These are phyloP conservation scores for Ceratosolen solmsi DNA, from an alignment of 1,140 invertebrate species.

Conservation along the genomic window DNA sequence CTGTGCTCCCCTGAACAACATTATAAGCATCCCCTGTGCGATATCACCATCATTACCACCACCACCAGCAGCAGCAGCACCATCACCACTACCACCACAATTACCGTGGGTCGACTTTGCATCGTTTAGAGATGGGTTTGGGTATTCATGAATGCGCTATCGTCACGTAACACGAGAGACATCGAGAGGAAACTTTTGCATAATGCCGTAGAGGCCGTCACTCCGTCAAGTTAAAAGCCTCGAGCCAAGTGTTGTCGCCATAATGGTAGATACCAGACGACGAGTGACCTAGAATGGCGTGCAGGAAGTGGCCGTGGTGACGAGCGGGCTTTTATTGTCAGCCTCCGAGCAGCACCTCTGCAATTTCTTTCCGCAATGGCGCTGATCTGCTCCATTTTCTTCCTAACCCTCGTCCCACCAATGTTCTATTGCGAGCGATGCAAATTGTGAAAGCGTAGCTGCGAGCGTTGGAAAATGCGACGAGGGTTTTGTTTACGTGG, in stretches of 20 bases:
- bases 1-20: too few relatives aligned
- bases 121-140: too few relatives aligned
- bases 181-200: constrained; percentile 18
- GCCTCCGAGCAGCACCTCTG: neutral
- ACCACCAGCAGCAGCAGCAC: too few relatives aligned
- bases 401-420: neutral
- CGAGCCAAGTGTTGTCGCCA: constrained; percentile 2
- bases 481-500: too few relatives aligned
- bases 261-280: constrained; percentile 5
- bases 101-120: too few relatives aligned
- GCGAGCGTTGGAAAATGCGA: too few relatives aligned
- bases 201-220: neutral
- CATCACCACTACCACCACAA: too few relatives aligned
- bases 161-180: neutral
- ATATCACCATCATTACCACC: too few relatives aligned
- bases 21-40: too few relatives aligned
- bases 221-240: neutral
- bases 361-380: neutral
- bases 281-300: constrained; percentile 34
- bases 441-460: too few relatives aligned
- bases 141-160: neutral
- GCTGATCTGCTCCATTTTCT: neutral
- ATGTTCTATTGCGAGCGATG: too few relatives aligned
- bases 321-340: constrained; percentile 5
- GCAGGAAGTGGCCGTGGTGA: neutral